Evolutionary conservation across 2,797 vertebrate genomes (phyloP), one percentile per base, ranked within the genome.

Genomic region (Fratercula arctica): DNA sequence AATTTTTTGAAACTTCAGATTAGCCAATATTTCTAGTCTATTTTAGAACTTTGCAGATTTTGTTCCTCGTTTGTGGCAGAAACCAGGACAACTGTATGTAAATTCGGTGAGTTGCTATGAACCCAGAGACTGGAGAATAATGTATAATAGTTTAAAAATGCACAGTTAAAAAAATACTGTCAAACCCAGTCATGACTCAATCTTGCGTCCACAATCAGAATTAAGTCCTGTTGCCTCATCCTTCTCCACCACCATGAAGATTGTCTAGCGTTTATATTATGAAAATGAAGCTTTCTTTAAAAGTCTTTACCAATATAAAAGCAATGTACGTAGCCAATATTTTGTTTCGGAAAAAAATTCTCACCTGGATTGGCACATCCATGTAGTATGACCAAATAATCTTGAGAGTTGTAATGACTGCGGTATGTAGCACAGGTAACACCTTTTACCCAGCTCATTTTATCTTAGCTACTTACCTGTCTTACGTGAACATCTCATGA

Each of bases 51-150:
- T 89, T 67, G 68, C 87, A 94, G 89, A 93, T 94, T 96, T 94
- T 6, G 19, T 90, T 97, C 94, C 87, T 92, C 72, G 1, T 92
- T 87, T 93, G 92, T 93, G 76, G 73, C 87, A 96, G 95, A 96
- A 97, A 97, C 93, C 96, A 95, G 94, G 96, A 96, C 93, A 92
- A 91, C 96, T 97, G 93, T 76, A 95, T 96, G 93, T 91, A 96
- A 97, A 93, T 97, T 91, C 63, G 3, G 10, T 67, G 90, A 93
- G 94, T 94, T 96, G 93, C 96, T 96, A 91, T 86, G 90, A 96
- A 96, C 82, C 82, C 69, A 45, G 85, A 84, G 92, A 84, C 48
- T 56, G 50, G 63, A 93, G 89, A 84, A 90, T 91, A 90, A 92
- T n/a, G 45, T 91, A 93, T 85, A 94, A 94, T 85, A 54, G 54